phyloP scores from a whole-genome alignment of 53 echinoderm and acorn worm species.

The Zoroaster sp. region DNA sequence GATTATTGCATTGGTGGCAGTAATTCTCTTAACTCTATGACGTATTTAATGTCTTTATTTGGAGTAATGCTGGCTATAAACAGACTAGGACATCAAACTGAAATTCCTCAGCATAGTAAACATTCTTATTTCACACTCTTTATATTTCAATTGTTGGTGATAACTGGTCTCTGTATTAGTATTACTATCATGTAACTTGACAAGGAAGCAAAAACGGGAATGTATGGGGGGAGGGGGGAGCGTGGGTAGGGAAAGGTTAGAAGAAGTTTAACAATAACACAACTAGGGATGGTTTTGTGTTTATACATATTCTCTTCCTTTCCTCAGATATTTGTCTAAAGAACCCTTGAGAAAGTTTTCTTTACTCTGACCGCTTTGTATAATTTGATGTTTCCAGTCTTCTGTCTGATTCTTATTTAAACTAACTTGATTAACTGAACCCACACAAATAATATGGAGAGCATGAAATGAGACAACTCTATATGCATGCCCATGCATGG shows the following conservation, averaged over 20 bases:
- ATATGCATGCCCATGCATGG: background rate
- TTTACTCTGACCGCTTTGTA: background rate
- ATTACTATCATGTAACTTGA: background rate
- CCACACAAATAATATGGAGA: background rate
- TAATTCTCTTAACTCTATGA: background rate
- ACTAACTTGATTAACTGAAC: background rate
- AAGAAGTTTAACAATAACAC: too few species aligned
- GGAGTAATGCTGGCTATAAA: slow-evolving; percentile 6
- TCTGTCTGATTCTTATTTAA: background rate
- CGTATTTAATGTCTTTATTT: background rate
- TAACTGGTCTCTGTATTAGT: too few species aligned
- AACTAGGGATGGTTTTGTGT: background rate
- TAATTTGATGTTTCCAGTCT: background rate
- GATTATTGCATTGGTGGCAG: background rate
- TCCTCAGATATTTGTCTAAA: too few species aligned
- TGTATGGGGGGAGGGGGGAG: too few species aligned
- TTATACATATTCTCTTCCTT: background rate
- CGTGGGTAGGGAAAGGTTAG: too few species aligned
- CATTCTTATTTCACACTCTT: background rate
- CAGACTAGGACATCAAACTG: background rate
- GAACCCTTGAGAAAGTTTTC: background rate
- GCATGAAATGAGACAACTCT: background rate
- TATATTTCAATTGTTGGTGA: background rate
- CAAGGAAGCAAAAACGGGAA: too few species aligned
- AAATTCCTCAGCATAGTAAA: slow-evolving; percentile 17